These are phyloP conservation scores for Drosophila gunungcola DNA, from an alignment of 1,140 invertebrate species.

Conservation along the genomic window DNA sequence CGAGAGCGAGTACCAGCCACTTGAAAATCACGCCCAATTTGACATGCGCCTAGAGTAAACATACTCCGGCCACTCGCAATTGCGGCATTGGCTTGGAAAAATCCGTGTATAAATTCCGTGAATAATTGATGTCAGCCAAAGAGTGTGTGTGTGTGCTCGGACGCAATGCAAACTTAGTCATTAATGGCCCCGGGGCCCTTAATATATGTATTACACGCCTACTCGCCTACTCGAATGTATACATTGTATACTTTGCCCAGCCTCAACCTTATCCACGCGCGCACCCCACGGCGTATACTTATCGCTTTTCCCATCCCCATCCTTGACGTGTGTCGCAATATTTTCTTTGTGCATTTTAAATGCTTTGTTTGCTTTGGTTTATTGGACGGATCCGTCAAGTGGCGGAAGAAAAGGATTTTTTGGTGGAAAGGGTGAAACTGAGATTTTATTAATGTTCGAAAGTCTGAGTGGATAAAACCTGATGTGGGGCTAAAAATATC, in stretches of 20 bases:
- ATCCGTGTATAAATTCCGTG: constrained; percentile 77
- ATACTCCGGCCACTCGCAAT: constrained; percentile 41
- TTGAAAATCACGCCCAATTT: constrained; percentile 83
- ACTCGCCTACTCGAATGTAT: constrained; percentile 28
- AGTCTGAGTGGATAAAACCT: background rate
- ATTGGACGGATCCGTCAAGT: constrained; percentile 53
- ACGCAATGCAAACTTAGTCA: constrained; percentile 70
- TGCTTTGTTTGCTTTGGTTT: constrained; percentile 60
- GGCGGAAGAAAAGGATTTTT: background rate
- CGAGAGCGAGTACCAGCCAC: constrained; percentile 47
- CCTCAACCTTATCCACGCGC: constrained; percentile 32
- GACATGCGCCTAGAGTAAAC: constrained; percentile 75
- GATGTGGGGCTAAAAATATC: background rate
- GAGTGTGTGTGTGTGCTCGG: constrained; percentile 33
- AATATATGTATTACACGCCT: constrained; percentile 63
- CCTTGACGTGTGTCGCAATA: constrained; percentile 64
- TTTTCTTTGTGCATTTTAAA: constrained; percentile 77
- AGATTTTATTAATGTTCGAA: background rate
- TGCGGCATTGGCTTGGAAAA: constrained; percentile 43
- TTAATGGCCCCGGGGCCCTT: constrained; percentile 65
- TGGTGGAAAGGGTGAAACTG: constrained; percentile 10
- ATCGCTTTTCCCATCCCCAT: constrained; percentile 33
- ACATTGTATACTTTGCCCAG: constrained; percentile 34
- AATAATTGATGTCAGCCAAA: constrained; percentile 74
- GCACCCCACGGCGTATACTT: constrained; percentile 25